Conservation (phyloP, 2,888 invertebrate genomes). For the Trichogramma evanescens region DNA sequence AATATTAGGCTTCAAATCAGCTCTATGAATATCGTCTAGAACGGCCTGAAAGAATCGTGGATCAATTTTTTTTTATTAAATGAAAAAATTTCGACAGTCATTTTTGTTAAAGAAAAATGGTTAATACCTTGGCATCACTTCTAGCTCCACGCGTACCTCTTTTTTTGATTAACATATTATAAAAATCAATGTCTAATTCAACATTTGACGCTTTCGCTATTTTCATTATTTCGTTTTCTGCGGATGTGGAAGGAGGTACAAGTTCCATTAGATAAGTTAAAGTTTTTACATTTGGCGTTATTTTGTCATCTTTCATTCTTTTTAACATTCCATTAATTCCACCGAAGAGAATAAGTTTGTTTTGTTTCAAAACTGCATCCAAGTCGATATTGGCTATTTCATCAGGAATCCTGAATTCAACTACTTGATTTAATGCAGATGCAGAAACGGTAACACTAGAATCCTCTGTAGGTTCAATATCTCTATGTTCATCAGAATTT, state of each 20-base stretch:
- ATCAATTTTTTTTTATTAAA: not conserved
- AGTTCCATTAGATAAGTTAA: slow-evolving; percentile 70
- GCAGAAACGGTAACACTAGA: not conserved
- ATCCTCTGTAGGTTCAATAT: not conserved
- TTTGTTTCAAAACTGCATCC: slow-evolving; percentile 45
- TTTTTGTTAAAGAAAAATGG: not conserved
- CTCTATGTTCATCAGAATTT: not conserved
- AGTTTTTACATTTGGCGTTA: slow-evolving; percentile 71
- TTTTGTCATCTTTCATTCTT: slow-evolving; percentile 62
- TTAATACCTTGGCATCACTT: slow-evolving; percentile 58
- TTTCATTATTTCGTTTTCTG: slow-evolving; percentile 63
- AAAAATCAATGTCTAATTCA: slow-evolving; percentile 72
- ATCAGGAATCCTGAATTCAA: not conserved
- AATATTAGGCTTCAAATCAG: slow-evolving; percentile 60
- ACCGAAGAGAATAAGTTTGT: slow-evolving; percentile 71
- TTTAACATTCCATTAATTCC: slow-evolving; percentile 69
- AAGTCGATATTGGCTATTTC: slow-evolving; percentile 20
- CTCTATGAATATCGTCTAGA: slow-evolving; percentile 46
- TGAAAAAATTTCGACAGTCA: not conserved
- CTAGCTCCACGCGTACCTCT: slow-evolving; percentile 65
- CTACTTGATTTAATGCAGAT: not conserved
- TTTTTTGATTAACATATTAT: slow-evolving; percentile 78
- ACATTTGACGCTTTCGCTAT: slow-evolving; percentile 56
- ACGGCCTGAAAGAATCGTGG: slow-evolving; percentile 43
- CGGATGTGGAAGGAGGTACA: slow-evolving; percentile 58